Base-by-base conservation (phyloP, 2,888 invertebrate species). In the Platerodrilus igneus region DNA sequence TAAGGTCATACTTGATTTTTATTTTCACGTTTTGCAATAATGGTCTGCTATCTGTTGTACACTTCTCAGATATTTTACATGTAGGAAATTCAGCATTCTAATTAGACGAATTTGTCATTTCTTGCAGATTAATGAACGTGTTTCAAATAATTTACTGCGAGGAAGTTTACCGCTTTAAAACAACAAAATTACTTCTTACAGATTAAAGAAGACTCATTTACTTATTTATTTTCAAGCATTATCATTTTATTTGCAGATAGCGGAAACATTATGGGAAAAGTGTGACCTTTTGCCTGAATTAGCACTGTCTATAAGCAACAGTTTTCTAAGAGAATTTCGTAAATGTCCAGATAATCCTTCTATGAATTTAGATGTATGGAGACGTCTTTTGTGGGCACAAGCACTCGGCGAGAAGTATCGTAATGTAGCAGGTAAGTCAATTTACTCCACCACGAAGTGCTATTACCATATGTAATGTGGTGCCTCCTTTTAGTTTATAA, bases 331-430 rank as follows among this genome's bases (percentile, higher is more conserved):
- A 57, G 75, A 81, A 33, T 89, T 90, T 68, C 76, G 90, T 48
- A 81, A 83, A 50, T 83, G 86, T 57, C 89, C 89, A 6, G 88
- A 89, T 60, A 86, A 87, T 66, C 75, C 79, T 40, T 72, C 77
- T 37, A 80, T 79, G 59, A 75, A 76, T 45, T 69, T 90, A 53
- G 84, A 88, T 59, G 76, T 76, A 45, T 91, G 89, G 88, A 77
- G 89, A 37, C 77, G 77, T 34, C 74, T 79, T 41, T 67, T 91
- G 35, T 91, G 90, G 90, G 76, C 74, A 21, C 80, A 84, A 64
- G 83, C 86, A 23, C 69, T 91, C 37, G 86, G 85, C 25, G 78
- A 82, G 45, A 76, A 80, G 56, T 82, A 81, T 63, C 79, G 78
- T 57, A 78, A 81, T 64, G 72, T 85, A 51, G 79, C 83, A 55